Evolutionary conservation across 53 echinoderm and acorn worm species (phyloP).

Genomic region (Crossaster papposus): DNA sequence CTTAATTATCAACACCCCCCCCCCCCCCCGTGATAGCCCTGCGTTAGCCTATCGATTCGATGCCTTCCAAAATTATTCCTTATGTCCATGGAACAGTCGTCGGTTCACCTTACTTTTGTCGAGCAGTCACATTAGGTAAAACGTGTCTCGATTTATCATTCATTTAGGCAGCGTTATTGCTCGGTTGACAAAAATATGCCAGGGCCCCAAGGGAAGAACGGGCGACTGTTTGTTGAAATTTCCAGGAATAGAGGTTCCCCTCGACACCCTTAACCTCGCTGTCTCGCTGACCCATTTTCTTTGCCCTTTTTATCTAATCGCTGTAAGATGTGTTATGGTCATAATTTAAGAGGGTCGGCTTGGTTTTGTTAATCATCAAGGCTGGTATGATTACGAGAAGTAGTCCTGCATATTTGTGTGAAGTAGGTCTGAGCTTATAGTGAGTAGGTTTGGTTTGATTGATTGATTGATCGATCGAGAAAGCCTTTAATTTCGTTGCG

Average conservation of each 20-base stretch:
- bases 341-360: neutral
- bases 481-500: neutral
- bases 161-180: slow-evolving; percentile 30
- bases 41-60: too few species aligned
- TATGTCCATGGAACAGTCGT: slow-evolving; percentile 24
- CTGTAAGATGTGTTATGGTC: neutral
- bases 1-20: too few species aligned
- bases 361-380: slow-evolving; percentile 24
- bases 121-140: neutral
- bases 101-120: neutral
- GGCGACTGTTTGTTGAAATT: slow-evolving; percentile 17
- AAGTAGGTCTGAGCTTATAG: neutral
- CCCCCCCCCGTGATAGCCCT: too few species aligned
- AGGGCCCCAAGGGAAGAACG: neutral
- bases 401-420: neutral
- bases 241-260: slow-evolving; percentile 26
- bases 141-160: slow-evolving; percentile 54
- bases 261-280: neutral
- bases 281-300: slow-evolving; percentile 21
- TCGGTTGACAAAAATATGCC: slow-evolving; percentile 27
- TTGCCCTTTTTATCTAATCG: slow-evolving; percentile 34
- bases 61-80: too few species aligned
- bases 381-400: neutral
- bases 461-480: neutral
- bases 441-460: neutral